Evolutionary conservation across 2,113 vertebrate species (phyloP), one percentile per base, ranked within the genome.

Genomic region (Vicugna pacos): DNA sequence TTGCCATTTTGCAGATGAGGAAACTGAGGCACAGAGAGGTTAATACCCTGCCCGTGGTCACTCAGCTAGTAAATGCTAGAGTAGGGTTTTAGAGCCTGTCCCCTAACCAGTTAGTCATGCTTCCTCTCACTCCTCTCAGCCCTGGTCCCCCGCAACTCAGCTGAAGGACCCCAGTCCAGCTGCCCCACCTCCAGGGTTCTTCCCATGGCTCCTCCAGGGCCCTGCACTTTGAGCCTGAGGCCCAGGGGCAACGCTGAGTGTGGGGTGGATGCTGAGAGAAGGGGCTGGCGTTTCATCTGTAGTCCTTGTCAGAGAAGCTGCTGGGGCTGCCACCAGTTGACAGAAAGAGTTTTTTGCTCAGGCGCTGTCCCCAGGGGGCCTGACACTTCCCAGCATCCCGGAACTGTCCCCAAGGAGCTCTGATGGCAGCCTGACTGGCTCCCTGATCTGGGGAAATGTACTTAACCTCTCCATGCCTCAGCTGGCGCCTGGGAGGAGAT

Each of bases 401-500:
- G 67, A 80, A 32, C 58, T 67, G 64, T 94, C 83, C 67, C 73
- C 8, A 6, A 2, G 62, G 94, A 91, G 38, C 54, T 32, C 70
- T 50, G 76, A 76, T 32, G 60, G 88, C 35, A 46, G 84, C 86
- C 93, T 5, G 50, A n/a, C n/a, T 69, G 91, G 52, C 42, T 91
- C 69, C 2, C 1, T 26, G 35, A 54, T 82, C 76, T 95, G 64
- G 42, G 54, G 67, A 91, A 72, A 91, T 67, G 88, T 50, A 38
- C 46, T 95, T 77, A 94, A 84, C 62, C 17, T 84, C 84, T 35
- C 48, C 6, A 24, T 72, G 91, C 91, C 81, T 89, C 91, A 17
- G 50, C 95, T 96, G 91, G 77, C 12, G 20, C 72, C 94, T 30
- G 42, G 90, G 56, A 91, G 50, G 81, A 94, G 73, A 97, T 94